Evolutionary conservation across 2,888 invertebrate genomes (phyloP).

Genomic region (Patella depressa): DNA sequence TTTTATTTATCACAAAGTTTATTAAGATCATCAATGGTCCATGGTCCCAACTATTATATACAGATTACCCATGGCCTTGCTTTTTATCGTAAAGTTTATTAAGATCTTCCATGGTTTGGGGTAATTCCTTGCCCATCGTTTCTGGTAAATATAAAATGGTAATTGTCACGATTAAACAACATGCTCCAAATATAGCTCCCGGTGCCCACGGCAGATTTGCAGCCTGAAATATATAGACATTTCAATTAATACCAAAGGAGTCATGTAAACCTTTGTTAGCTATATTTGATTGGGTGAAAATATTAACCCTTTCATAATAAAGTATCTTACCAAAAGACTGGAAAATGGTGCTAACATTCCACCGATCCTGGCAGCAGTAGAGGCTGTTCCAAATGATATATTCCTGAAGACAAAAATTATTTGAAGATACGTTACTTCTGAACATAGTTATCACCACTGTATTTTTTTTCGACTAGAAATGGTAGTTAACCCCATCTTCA

Average conservation of each 20-base stretch:
- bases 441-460: no score
- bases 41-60: no score
- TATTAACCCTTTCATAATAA: neutral
- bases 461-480: no score
- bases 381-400: slow-evolving; percentile 46
- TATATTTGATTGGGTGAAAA: neutral
- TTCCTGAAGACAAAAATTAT: slow-evolving; percentile 40
- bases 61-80: no score
- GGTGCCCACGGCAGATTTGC: slow-evolving; percentile 28
- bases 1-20: no score
- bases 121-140: slow-evolving; percentile 30
- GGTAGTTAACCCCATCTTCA: no score
- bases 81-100: neutral
- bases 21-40: no score
- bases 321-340: slow-evolving; percentile 39
- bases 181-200: slow-evolving; percentile 28
- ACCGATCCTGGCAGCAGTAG: slow-evolving; percentile 42
- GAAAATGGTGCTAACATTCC: slow-evolving; percentile 51
- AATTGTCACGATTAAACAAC: slow-evolving; percentile 21
- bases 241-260: neutral
- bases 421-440: no score
- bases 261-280: neutral
- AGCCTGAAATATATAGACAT: slow-evolving; percentile 18
- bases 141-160: slow-evolving; percentile 31
- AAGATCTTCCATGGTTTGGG: slow-evolving; percentile 21